phyloP scores from a whole-genome alignment of 2,888 invertebrate genomes.

The Palloptera scutellata region DNA sequence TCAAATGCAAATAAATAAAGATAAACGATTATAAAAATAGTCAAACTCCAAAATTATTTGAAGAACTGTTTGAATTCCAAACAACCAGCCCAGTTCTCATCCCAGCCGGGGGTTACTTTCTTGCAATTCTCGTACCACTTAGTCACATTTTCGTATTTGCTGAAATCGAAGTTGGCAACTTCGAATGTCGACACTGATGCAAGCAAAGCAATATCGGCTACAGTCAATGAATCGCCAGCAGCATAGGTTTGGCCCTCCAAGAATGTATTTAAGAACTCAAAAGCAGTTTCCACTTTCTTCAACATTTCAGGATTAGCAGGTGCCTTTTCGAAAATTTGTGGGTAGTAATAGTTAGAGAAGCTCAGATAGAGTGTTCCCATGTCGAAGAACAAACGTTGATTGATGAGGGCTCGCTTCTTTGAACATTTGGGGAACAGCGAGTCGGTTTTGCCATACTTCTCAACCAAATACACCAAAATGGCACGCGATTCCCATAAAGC shows the following conservation, averaged over 20 bases:
- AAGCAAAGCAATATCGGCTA: slow-evolving; percentile 79
- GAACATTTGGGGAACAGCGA: slow-evolving; percentile 76
- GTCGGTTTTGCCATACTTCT: slow-evolving; percentile 79
- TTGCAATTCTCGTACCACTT: slow-evolving; percentile 72
- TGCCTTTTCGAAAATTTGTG: slow-evolving; percentile 68
- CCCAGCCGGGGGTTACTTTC: slow-evolving; percentile 69
- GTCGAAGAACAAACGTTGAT: slow-evolving; percentile 81
- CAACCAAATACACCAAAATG: slow-evolving; percentile 78
- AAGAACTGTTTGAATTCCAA: slow-evolving; percentile 67
- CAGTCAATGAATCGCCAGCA: slow-evolving; percentile 75
- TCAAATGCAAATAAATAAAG: too few species aligned
- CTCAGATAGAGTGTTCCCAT: slow-evolving; percentile 75
- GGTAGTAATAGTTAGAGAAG: slow-evolving; percentile 74
- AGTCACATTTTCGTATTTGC: slow-evolving; percentile 73
- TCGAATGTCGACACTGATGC: slow-evolving; percentile 76
- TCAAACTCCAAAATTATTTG: slow-evolving; percentile 8
- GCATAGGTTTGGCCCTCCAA: slow-evolving; percentile 72
- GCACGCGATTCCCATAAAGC: slow-evolving; percentile 82
- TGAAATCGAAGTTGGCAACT: slow-evolving; percentile 72
- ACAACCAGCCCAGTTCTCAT: slow-evolving; percentile 69
- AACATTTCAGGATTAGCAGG: slow-evolving; percentile 72
- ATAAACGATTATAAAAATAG: too few species aligned
- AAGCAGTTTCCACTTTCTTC: slow-evolving; percentile 72
- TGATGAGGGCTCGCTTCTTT: slow-evolving; percentile 75
- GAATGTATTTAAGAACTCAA: slow-evolving; percentile 73